Percentiles rank a stretch among this genome's conserved stretches.
Evolutionary conservation across 1,140 invertebrate species (phyloP).

Genomic region (Drosophila hydei): DNA sequence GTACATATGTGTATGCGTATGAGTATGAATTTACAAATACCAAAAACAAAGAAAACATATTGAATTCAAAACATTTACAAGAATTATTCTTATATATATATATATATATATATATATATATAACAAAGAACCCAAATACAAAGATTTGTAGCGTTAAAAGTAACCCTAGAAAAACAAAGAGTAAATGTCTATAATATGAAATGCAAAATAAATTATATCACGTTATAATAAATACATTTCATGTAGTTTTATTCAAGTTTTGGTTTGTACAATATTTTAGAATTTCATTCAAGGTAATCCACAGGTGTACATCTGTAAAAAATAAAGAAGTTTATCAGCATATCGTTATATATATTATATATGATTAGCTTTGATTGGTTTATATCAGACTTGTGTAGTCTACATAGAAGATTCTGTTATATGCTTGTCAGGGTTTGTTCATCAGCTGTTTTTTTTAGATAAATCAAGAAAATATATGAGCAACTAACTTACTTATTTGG

Average conservation of each 20-base stretch:
- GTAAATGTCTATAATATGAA: conserved; percentile 75
- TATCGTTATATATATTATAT: too few relatives aligned
- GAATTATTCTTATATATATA: conserved; percentile 71
- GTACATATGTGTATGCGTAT: not conserved
- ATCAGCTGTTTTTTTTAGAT: conserved; percentile 15
- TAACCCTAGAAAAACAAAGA: conserved; percentile 42
- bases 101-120: conserved; percentile 11
- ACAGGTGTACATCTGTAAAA: not conserved
- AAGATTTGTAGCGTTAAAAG: conserved; percentile 52
- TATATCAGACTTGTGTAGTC: conserved; percentile 42
- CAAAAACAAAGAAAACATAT: conserved; percentile 49
- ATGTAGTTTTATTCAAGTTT: conserved; percentile 44
- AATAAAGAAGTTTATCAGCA: conserved; percentile 10
- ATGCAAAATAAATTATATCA: conserved; percentile 76
- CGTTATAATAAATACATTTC: conserved; percentile 63
- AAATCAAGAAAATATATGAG: not conserved
- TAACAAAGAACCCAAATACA: conserved; percentile 22
- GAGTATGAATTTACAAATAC: conserved; percentile 74
- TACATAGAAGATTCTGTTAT: conserved; percentile 48
- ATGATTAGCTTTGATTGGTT: too few relatives aligned
- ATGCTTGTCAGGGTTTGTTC: conserved; percentile 49
- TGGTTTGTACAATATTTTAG: not conserved
- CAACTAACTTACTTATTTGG: not conserved
- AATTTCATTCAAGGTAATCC: not conserved
- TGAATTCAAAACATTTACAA: conserved; percentile 54